A percentile compares a stretch with the other conserved stretches of the same genome.
Conservation (phyloP, 2,113 vertebrate genomes). For the Corythornis cristatus region DNA sequence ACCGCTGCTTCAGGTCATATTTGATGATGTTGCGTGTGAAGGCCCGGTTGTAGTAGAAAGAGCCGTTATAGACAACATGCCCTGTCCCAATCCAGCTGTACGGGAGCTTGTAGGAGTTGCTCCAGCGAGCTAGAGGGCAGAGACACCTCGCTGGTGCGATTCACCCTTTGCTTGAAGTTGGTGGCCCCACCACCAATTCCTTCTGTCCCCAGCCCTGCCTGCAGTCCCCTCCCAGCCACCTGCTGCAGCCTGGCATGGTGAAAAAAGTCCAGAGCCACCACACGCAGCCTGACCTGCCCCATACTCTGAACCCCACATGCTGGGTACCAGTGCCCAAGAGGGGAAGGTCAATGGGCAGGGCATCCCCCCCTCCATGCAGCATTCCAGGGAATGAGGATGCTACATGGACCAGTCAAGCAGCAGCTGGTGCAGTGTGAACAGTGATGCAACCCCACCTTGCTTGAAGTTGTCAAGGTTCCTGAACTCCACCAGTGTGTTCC, state of each 20-base stretch:
- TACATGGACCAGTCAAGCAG: rapidly evolving
- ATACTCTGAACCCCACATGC: rapidly evolving
- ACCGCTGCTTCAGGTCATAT: slow-evolving; percentile 87
- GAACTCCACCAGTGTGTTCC: slow-evolving; percentile 94
- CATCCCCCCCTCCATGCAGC: neutral
- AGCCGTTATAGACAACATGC: slow-evolving; percentile 89
- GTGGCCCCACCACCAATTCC: neutral
- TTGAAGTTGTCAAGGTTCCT: slow-evolving; percentile 93
- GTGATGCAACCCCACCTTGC: slow-evolving; percentile 76
- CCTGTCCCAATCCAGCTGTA: slow-evolving; percentile 98
- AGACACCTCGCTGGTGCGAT: neutral
- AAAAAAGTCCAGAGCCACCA: neutral
- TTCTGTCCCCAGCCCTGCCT: neutral
- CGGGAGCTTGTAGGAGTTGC: slow-evolving; percentile 95
- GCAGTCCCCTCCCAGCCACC: neutral
- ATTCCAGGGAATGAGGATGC: rapidly evolving
- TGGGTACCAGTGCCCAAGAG: rapidly evolving
- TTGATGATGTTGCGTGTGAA: slow-evolving; percentile 97
- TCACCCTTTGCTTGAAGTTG: neutral
- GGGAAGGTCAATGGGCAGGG: neutral
- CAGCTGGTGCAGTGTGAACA: rapidly evolving
- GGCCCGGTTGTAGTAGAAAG: slow-evolving; percentile 96
- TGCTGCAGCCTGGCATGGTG: rapidly evolving
- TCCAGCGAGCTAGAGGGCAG: slow-evolving; percentile 85
- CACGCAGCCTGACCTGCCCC: neutral